Conservation (phyloP, 1,140 invertebrate species). For the Neuroterus valhalla region DNA sequence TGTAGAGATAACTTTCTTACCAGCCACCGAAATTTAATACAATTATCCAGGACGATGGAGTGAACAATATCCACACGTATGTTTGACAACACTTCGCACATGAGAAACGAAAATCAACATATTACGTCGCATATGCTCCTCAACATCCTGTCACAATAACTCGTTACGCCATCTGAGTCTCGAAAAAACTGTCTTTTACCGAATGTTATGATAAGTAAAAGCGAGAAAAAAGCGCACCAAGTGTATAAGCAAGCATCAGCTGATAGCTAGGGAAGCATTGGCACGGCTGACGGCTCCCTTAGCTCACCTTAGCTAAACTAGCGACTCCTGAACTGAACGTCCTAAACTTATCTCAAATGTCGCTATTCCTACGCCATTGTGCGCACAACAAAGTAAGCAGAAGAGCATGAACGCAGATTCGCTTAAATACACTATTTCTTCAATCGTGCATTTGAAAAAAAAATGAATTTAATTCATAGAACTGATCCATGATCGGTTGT, state of each 20-base stretch:
- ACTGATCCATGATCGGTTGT: no score
- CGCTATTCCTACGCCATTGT: slow-evolving; percentile 47
- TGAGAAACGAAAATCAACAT: slow-evolving; percentile 26
- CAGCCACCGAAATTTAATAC: slow-evolving; percentile 38
- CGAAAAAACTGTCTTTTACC: slow-evolving; percentile 20
- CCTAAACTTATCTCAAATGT: no score
- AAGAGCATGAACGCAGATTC: not conserved
- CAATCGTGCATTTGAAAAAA: no score
- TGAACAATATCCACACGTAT: slow-evolving; percentile 23
- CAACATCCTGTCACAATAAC: slow-evolving; percentile 31
- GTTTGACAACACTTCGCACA: not conserved
- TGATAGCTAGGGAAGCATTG: slow-evolving; percentile 40
- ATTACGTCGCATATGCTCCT: slow-evolving; percentile 34
- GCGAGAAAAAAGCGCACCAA: slow-evolving; percentile 44
- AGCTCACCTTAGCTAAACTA: no score
- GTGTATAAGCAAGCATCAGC: slow-evolving; percentile 43
- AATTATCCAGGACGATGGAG: slow-evolving; percentile 40
- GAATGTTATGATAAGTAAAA: slow-evolving; percentile 44
- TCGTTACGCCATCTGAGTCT: not conserved
- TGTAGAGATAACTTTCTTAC: slow-evolving; percentile 35
- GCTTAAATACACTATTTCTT: not conserved
- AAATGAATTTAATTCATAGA: no score
- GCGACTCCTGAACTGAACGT: no score
- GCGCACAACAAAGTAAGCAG: not conserved
- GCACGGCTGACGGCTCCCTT: no score